Evolutionary conservation across 2,113 vertebrate genomes (phyloP).

Genomic region (Burhinus oedicnemus): DNA sequence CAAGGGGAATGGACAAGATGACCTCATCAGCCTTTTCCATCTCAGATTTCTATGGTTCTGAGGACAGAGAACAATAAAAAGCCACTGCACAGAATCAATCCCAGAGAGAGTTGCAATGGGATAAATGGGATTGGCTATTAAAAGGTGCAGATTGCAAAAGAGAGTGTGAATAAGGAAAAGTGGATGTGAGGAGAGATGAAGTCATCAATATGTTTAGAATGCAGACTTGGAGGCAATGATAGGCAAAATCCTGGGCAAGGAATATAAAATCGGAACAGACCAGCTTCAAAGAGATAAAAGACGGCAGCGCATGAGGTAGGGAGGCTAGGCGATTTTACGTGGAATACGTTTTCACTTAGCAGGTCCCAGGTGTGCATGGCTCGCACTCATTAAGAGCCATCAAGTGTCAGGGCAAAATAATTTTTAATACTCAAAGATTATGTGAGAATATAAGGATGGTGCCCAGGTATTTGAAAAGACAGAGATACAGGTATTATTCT

Average conservation of each 20-base stretch:
- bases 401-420: neutral
- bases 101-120: neutral
- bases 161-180: slow-evolving; percentile 8
- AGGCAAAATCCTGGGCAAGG: neutral
- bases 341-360: neutral
- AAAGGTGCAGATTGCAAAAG: neutral
- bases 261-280: neutral
- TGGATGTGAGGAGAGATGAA: slow-evolving; percentile 1
- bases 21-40: slow-evolving; percentile 57
- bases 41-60: slow-evolving; percentile 53
- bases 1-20: slow-evolving; percentile 44
- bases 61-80: slow-evolving; percentile 56
- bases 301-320: neutral
- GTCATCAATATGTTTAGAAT: neutral
- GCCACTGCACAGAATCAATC: neutral
- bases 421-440: neutral
- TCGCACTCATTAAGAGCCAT: neutral
- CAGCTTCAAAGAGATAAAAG: neutral
- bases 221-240: neutral
- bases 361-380: neutral
- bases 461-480: neutral
- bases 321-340: neutral
- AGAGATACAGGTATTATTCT: rapidly evolving
- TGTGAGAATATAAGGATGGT: neutral
- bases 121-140: neutral